Base-by-base conservation (phyloP, 2,113 vertebrate species). In the Chascanopsetta lugubris region DNA sequence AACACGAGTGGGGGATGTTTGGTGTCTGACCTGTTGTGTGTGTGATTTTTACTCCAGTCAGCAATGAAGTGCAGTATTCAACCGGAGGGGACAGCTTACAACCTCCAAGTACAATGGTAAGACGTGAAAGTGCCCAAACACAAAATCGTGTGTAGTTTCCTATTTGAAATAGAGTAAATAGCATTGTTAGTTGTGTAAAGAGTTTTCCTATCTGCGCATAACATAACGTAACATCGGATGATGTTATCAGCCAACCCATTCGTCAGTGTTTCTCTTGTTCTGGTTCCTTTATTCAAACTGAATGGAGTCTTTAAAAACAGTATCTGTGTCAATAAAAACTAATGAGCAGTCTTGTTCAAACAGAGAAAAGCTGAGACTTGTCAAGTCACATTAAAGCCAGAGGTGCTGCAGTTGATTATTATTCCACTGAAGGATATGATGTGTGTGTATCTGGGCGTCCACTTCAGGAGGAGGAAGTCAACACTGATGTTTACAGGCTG, bases 21-120 rank as follows among this genome's bases (percentile, higher is more conserved):
- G 5, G 1, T 65, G 15, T 42, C 20, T 55, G 6, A 43, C 4
- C 13, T 27, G 36, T n/a, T 34, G 13, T 29, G 0, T 76, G 42
- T 73, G 3, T 76, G 1, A 11, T 58, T 59, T 59, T 15, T 32
- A 1, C 9, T 22, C 8, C n/a, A n/a, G n/a, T n/a, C n/a, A n/a
- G n/a, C n/a, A n/a, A n/a, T n/a, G n/a, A n/a, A n/a, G n/a, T n/a
- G n/a, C n/a, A n/a, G n/a, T n/a, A n/a, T n/a, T n/a, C n/a, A n/a
- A n/a, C n/a, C n/a, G n/a, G n/a, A n/a, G n/a, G n/a, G n/a, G n/a
- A n/a, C n/a, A n/a, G n/a, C n/a, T n/a, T n/a, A n/a, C n/a, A n/a
- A n/a, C n/a, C n/a, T 58, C 77, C 73, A 43, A 50, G 13, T 42
- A 85, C 46, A 0, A 61, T 47, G 78, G 88, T 90, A 57, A 84